Base-by-base conservation (phyloP, 2,888 invertebrate species). In the Metopia argyrocephala region DNA sequence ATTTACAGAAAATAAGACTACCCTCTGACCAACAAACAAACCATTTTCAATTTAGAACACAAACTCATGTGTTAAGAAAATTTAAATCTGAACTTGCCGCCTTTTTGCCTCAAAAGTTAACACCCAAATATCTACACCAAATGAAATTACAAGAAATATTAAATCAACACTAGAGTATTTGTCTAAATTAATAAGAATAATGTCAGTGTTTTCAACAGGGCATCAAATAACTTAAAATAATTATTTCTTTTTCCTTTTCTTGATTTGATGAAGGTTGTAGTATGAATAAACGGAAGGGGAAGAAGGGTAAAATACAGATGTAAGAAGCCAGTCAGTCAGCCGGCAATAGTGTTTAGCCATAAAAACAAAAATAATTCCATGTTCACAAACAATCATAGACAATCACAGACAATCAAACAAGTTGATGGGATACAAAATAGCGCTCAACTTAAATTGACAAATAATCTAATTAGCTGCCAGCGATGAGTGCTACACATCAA, bases 401-500 rank as follows among this genome's bases (percentile, higher is more conserved):
- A n/a, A n/a, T n/a, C n/a, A n/a, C 15, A 38, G 38, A 38, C 38
- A 38, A 38, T 38, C 38, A 38, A 38, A 82, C 65, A 83, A 84
- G 78, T 81, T 81, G 74, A 78, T 38, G 38, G 38, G 15, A 38
- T 81, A 81, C 70, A 81, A n/a, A 79, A 82, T 76, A 79, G 78
- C 76, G 61, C 83, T 80, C 38, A 38, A 84, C 76, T 78, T 83
- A 76, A 82, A 75, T 85, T 87, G 87, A 88, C 87, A 87, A 88
- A 89, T 87, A 87, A 86, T 87, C 87, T 87, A 89, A 88, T 88
- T 88, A 88, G 87, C 85, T 84, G 86, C 84, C 84, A 85, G 85
- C 85, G 88, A 87, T 88, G 89, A 89, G 87, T 86, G 87, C 87
- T 84, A 79, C 84, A 85, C 87, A 84, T 87, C 88, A 87, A 85